Evolutionary conservation across 2,797 vertebrate species (phyloP), one percentile per base, ranked within the genome.

Genomic region (Gambelia wislizenii): DNA sequence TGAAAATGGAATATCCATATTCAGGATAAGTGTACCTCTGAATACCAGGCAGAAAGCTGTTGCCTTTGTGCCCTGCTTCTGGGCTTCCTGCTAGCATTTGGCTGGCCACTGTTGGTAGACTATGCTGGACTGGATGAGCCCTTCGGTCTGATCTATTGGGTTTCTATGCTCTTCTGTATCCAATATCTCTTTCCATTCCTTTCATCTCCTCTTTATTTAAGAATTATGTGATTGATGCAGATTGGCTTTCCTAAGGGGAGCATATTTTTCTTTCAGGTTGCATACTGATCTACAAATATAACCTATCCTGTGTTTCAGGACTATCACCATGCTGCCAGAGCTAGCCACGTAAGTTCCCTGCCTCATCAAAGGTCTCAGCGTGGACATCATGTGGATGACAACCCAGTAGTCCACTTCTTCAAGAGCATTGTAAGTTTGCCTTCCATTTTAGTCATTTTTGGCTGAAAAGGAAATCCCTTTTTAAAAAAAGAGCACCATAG

Each of bases 401-500:
- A 99, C 95, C 98, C 98, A 0, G 99, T 99, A 95, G 98, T 98
- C 92, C 98, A 98, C 93, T 99, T 99, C 98, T 99, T 99, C 98
- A 98, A 98, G 97, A 98, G 98, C 93, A 99, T 99, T 42, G 99
- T 99, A 97, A 99, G 98, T 98, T 87, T 69, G 1, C 3, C 52
- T 52, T 83, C 30, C 44, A 44, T 78, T 47, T 79, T 44, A 42
- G 27, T 3, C 1, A 2, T 52, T 10, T 0, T 20, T 3, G 39
- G 79, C 85, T 36, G 1, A 0, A 84, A 84, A 0, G 12, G 22
- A 14, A 67, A 89, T 27, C 78, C 9, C 13, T 47, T 20, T 33
- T 59, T 56, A 22, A 14, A 33, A 44, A 56, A 54, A 85, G 52
- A 56, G 25, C 20, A 25, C 0, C 30, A 36, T 76, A 89, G 89